A percentile compares a stretch with the other conserved stretches of the same genome.
These are phyloP conservation scores for Lepisosteus osseus DNA, from an alignment of 2,113 vertebrate species.

Conservation along the genomic window DNA sequence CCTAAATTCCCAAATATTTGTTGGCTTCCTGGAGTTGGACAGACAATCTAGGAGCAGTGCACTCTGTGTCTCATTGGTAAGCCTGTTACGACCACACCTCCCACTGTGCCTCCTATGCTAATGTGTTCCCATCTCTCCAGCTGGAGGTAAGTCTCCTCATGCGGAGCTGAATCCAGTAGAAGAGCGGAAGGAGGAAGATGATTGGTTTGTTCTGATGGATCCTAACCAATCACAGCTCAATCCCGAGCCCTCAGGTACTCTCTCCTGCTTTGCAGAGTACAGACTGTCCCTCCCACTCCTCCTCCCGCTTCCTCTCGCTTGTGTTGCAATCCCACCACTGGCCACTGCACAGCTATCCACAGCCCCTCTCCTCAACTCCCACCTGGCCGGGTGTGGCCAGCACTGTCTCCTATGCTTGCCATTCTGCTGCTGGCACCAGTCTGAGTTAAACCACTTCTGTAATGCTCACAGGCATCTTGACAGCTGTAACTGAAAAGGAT, in stretches of 20 bases:
- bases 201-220: constrained; percentile 48
- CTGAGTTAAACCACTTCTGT: not conserved
- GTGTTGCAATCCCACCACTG: too few relatives aligned
- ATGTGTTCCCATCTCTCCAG: constrained; percentile 30
- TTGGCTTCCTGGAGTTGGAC: too few relatives aligned
- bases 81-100: not conserved
- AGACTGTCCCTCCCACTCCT: not conserved
- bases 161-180: constrained; percentile 21
- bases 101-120: not conserved
- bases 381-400: too few relatives aligned
- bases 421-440: not conserved
- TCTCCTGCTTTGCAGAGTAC: too few relatives aligned
- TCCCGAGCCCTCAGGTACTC: not conserved
- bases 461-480: too few relatives aligned
- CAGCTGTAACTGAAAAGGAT: too few relatives aligned
- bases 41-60: too few relatives aligned
- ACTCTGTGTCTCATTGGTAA: too few relatives aligned
- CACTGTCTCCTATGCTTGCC: not conserved
- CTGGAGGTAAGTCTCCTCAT: constrained; percentile 51
- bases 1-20: too few relatives aligned
- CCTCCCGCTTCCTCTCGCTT: not conserved
- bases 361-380: too few relatives aligned
- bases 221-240: constrained; percentile 16
- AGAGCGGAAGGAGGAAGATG: constrained; percentile 24
- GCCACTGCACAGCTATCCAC: too few relatives aligned